Conservation (phyloP, 2,113 vertebrate species). For the Pteruthius melanotis region DNA sequence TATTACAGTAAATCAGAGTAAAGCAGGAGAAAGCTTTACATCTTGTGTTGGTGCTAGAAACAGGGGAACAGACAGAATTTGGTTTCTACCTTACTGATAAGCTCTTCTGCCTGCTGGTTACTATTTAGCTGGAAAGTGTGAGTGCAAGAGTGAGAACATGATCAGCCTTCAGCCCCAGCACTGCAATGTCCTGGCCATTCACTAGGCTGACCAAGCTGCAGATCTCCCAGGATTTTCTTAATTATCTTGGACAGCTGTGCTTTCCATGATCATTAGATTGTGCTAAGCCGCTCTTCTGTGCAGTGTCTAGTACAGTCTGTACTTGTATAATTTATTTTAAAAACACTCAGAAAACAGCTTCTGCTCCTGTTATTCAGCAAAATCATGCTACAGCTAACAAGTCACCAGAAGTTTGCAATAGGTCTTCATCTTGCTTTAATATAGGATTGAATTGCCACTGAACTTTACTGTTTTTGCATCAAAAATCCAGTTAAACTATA, state of each 20-base stretch:
- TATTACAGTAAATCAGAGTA: background rate
- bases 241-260: background rate
- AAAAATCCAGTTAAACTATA: conserved; percentile 12
- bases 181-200: background rate
- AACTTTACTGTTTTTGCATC: background rate
- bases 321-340: background rate
- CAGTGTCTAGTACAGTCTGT: background rate
- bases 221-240: background rate
- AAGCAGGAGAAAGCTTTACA: background rate
- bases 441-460: background rate
- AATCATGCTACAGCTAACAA: background rate
- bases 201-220: background rate
- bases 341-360: background rate
- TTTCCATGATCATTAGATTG: background rate
- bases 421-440: background rate
- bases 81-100: background rate
- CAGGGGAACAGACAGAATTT: background rate
- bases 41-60: background rate
- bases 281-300: background rate
- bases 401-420: background rate
- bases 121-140: background rate
- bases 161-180: background rate
- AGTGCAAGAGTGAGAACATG: background rate
- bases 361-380: background rate
- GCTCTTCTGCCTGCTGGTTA: background rate